phyloP scores from a whole-genome alignment of 2,797 vertebrate species.

The Etheostoma perlongum region DNA sequence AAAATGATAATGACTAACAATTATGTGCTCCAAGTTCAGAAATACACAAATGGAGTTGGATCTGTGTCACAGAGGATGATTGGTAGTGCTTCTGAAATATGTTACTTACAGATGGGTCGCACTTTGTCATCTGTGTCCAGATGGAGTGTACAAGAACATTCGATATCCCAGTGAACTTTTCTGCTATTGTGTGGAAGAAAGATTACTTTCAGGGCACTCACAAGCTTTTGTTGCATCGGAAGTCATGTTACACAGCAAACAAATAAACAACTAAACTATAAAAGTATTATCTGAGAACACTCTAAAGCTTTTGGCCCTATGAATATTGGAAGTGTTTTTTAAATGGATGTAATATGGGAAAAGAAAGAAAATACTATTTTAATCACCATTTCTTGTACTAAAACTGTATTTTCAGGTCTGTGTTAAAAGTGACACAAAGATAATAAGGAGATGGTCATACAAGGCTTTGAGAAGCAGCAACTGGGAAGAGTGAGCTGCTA shows the following conservation, averaged over 20 bases:
- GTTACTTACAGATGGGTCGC: constrained; percentile 70
- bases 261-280: neutral
- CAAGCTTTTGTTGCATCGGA: constrained; percentile 48
- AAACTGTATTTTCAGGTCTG: neutral
- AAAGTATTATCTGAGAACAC: constrained; percentile 11
- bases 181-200: constrained; percentile 58
- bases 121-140: constrained; percentile 76
- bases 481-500: constrained; percentile 28
- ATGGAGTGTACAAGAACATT: constrained; percentile 58
- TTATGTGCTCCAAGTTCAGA: constrained; percentile 75
- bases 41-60: constrained; percentile 71
- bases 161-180: constrained; percentile 41
- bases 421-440: neutral
- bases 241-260: constrained; percentile 28
- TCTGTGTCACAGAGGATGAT: constrained; percentile 61
- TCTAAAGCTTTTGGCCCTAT: neutral
- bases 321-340: constrained; percentile 4
- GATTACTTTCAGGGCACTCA: constrained; percentile 46
- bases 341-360: neutral
- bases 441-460: constrained; percentile 28
- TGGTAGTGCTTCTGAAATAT: constrained; percentile 62
- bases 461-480: constrained; percentile 32
- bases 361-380: neutral
- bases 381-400: neutral
- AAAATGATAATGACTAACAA: constrained; percentile 76